phyloP scores from a whole-genome alignment of 2,113 vertebrate genomes.

The Arothron firmamentum region DNA sequence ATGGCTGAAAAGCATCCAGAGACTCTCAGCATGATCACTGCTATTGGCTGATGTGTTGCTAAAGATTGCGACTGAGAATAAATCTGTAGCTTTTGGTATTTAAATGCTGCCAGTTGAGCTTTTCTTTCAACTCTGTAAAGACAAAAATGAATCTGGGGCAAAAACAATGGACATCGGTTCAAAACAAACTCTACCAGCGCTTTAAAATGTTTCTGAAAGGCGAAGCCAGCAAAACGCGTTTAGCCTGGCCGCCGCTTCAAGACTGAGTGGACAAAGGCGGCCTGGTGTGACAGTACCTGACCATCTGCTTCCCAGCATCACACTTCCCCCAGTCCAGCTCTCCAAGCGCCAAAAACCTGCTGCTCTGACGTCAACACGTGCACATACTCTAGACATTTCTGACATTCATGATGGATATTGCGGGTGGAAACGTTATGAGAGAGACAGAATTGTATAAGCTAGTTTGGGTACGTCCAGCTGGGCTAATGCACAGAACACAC shows the following conservation, averaged over 20 bases:
- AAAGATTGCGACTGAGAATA: too few species aligned
- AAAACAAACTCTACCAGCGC: not conserved
- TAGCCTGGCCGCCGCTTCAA: conserved; percentile 31
- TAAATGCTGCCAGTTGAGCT: too few species aligned
- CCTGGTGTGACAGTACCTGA: conserved; percentile 46
- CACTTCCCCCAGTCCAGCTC: conserved; percentile 43
- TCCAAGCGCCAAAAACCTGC: conserved; percentile 55
- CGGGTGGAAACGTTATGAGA: not conserved
- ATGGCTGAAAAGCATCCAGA: too few species aligned
- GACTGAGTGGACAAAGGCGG: conserved; percentile 39
- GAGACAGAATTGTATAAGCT: too few species aligned
- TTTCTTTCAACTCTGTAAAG: too few species aligned
- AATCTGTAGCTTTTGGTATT: too few species aligned
- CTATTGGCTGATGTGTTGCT: too few species aligned
- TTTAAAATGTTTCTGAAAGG: conserved; percentile 4
- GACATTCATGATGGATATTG: not conserved
- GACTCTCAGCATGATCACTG: too few species aligned
- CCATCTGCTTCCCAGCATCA: conserved; percentile 76
- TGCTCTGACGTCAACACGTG: conserved; percentile 53
- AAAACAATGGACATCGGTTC: too few species aligned
- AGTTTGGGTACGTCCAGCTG: too few species aligned
- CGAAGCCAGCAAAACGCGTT: conserved; percentile 17
- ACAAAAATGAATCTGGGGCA: too few species aligned
- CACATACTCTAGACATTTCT: conserved; percentile 3
- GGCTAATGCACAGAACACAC: conserved; percentile 1